Percentiles rank a stretch among this genome's conserved stretches.
These are phyloP conservation scores for Dendronephthya gigantea DNA, from an alignment of 64 coral and sea anemone genomes.

Conservation along the genomic window DNA sequence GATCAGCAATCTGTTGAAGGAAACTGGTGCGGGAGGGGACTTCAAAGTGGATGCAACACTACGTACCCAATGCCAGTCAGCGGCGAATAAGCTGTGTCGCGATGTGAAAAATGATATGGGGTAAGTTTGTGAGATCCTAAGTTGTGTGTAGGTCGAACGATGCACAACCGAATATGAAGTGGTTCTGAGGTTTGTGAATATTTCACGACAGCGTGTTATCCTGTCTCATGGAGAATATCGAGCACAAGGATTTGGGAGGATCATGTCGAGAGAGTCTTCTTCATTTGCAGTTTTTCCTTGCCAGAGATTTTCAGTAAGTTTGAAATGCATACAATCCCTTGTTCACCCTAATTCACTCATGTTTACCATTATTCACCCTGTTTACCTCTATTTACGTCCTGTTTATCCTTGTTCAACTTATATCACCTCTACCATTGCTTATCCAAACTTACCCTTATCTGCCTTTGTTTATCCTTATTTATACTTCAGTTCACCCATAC, in stretches of 20 bases:
- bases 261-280: constrained; percentile 58
- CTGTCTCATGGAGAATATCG: constrained; percentile 77
- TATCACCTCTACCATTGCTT: neutral
- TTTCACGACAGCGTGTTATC: constrained; percentile 51
- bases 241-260: constrained; percentile 51
- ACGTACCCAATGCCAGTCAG: constrained; percentile 61
- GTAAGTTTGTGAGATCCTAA: constrained; percentile 46
- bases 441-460: neutral
- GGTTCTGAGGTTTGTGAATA: neutral
- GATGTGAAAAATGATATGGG: constrained; percentile 52
- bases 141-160: too few relatives aligned
- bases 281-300: constrained; percentile 87
- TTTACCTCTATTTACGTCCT: neutral
- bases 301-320: constrained; percentile 70
- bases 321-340: too few relatives aligned
- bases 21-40: constrained; percentile 70
- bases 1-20: constrained; percentile 51
- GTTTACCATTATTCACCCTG: neutral
- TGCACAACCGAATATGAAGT: too few relatives aligned
- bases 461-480: neutral
- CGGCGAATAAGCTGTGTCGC: constrained; percentile 66
- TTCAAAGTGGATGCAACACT: constrained; percentile 88
- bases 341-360: too few relatives aligned
- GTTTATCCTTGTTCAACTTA: too few relatives aligned
- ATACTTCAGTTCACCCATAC: neutral